phyloP scores from a whole-genome alignment of 2,113 vertebrate genomes.

The Callospermophilus lateralis region DNA sequence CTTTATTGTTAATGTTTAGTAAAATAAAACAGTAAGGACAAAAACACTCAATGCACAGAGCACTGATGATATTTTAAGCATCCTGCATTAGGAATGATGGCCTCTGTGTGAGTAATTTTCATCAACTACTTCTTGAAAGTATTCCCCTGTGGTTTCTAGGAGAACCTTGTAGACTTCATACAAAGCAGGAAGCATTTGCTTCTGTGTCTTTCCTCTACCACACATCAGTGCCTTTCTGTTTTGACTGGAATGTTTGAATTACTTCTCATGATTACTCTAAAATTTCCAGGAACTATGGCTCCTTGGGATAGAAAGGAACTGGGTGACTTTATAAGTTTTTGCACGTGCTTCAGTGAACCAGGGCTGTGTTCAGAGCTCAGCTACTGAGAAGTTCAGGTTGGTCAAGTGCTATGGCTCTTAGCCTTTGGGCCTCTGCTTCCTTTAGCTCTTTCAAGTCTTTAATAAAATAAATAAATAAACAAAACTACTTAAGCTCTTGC shows the following conservation, averaged over 20 bases:
- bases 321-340: background rate
- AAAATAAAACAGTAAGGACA: conserved; percentile 52
- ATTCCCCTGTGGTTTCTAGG: background rate
- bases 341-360: background rate
- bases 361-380: background rate
- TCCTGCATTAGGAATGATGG: conserved; percentile 50
- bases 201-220: background rate
- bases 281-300: background rate
- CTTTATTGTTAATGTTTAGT: conserved; percentile 55
- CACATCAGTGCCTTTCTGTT: background rate
- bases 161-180: background rate
- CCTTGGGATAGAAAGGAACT: background rate
- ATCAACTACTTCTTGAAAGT: conserved; percentile 15
- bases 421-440: background rate
- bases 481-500: background rate
- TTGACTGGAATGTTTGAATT: background rate
- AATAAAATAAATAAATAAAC: background rate
- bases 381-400: background rate
- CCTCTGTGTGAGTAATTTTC: conserved; percentile 64
- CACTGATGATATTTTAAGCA: conserved; percentile 47
- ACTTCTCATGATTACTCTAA: background rate
- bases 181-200: background rate
- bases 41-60: conserved; percentile 39
- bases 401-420: background rate
- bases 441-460: background rate